phyloP scores from a whole-genome alignment of 2,113 vertebrate species.

The Antennarius striatus region DNA sequence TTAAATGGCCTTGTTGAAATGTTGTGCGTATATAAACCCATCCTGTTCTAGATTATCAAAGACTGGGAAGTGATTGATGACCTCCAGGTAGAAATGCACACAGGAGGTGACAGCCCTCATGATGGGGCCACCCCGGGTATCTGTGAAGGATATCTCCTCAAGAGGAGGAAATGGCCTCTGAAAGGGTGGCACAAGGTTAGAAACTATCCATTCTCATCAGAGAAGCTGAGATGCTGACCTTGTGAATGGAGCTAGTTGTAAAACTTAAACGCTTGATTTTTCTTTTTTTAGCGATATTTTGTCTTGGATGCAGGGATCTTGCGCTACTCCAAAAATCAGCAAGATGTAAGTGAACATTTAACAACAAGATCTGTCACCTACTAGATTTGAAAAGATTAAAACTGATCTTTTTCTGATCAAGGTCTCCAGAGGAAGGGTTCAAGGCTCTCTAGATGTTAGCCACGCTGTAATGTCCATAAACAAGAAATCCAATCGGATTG shows the following conservation, averaged over 20 bases:
- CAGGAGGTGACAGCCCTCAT: slow-evolving; percentile 54
- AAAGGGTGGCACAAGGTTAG: slow-evolving; percentile 97
- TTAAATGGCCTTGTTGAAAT: no score
- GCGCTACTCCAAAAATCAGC: slow-evolving; percentile 85
- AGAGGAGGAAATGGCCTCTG: slow-evolving; percentile 95
- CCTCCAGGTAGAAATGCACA: slow-evolving; percentile 26
- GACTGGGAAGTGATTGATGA: slow-evolving; percentile 93
- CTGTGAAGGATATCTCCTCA: slow-evolving; percentile 91
- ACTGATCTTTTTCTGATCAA: not conserved
- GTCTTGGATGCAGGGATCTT: slow-evolving; percentile 87
- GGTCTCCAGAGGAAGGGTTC: slow-evolving; percentile 78
- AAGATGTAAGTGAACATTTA: slow-evolving; percentile 84
- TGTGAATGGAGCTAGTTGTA: not conserved
- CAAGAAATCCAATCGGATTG: slow-evolving; percentile 89
- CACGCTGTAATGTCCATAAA: slow-evolving; percentile 91
- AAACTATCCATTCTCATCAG: no score
- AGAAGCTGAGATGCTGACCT: not conserved
- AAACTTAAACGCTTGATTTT: not conserved
- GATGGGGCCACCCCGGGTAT: slow-evolving; percentile 67
- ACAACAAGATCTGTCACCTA: not conserved
- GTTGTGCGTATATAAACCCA: not conserved
- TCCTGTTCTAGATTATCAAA: slow-evolving; percentile 61
- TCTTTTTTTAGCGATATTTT: slow-evolving; percentile 85
- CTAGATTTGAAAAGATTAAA: not conserved
- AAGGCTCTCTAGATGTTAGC: slow-evolving; percentile 87